These are phyloP conservation scores for Sycophila texana DNA, from an alignment of 2,888 invertebrate genomes.

Conservation along the genomic window DNA sequence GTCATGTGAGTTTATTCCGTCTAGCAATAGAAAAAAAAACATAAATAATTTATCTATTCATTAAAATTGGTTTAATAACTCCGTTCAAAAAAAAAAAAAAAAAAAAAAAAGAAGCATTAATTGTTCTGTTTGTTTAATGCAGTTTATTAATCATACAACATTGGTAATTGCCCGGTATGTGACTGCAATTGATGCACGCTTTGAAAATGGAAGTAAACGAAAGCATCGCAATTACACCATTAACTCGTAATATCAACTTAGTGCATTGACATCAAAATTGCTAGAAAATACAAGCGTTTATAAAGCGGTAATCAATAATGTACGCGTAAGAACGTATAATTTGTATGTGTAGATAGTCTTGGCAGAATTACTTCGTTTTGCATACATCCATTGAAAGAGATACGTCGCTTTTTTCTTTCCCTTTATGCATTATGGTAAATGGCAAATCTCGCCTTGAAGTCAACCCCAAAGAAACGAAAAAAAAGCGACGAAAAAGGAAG, in stretches of 20 bases:
- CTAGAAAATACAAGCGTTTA: conserved; percentile 38
- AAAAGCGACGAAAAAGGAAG: neutral
- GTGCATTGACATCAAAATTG: conserved; percentile 49
- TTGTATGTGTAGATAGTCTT: conserved; percentile 13
- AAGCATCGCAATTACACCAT: conserved; percentile 35
- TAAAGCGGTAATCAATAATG: conserved; percentile 52
- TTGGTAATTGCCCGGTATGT: too few species aligned
- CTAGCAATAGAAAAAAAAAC: too few species aligned
- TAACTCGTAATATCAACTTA: conserved; percentile 44
- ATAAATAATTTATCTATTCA: too few species aligned
- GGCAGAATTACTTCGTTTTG: conserved; percentile 13
- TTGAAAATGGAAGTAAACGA: conserved; percentile 6
- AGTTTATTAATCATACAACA: too few species aligned
- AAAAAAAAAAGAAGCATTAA: too few species aligned
- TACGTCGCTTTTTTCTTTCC: conserved; percentile 21
- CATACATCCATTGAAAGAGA: neutral
- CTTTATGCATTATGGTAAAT: neutral
- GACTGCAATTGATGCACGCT: neutral
- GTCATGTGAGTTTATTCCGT: too few species aligned
- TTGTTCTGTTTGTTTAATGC: too few species aligned
- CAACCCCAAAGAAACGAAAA: neutral
- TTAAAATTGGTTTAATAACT: too few species aligned
- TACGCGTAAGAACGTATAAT: conserved; percentile 40
- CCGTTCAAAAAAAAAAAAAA: too few species aligned
- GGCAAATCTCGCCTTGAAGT: conserved; percentile 34